Evolutionary conservation across 1,140 invertebrate species (phyloP).

Genomic region (Bombus vancouverensis): DNA sequence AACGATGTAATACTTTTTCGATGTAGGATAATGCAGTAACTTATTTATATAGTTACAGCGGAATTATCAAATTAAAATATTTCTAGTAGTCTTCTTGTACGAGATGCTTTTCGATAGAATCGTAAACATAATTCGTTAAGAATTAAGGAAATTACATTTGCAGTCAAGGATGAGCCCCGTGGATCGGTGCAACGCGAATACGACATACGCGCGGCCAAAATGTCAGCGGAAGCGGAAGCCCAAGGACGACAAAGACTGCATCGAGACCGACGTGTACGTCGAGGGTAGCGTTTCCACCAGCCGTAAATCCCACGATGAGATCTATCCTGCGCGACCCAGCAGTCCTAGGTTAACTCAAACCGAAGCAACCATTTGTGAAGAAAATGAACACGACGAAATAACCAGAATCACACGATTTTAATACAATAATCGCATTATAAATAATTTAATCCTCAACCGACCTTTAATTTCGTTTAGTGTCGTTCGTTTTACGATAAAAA

Average conservation of each 20-base stretch:
- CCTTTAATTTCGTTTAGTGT: neutral
- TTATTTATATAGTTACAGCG: too few relatives aligned
- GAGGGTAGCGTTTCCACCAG: conserved; percentile 62
- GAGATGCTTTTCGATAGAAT: too few relatives aligned
- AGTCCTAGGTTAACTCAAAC: conserved; percentile 73
- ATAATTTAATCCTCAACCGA: too few relatives aligned
- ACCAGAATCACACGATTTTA: conserved; percentile 76
- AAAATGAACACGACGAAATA: conserved; percentile 72
- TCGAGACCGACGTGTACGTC: conserved; percentile 75
- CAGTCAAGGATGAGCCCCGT: conserved; percentile 63
- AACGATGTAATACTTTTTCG: too few relatives aligned
- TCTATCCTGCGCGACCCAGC: conserved; percentile 71
- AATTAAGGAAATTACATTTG: conserved; percentile 38
- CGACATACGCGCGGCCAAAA: conserved; percentile 63
- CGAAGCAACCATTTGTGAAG: conserved; percentile 74
- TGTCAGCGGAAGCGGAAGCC: conserved; percentile 58
- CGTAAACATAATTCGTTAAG: neutral
- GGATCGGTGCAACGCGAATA: conserved; percentile 50
- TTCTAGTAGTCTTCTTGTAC: too few relatives aligned
- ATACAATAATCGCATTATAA: neutral
- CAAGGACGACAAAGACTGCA: conserved; percentile 67
- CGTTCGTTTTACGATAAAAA: neutral
- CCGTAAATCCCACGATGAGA: conserved; percentile 69
- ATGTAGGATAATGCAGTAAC: too few relatives aligned
- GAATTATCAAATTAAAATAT: too few relatives aligned